These are phyloP conservation scores for Philaethria dido DNA, from an alignment of 2,888 invertebrate genomes.

Conservation along the genomic window DNA sequence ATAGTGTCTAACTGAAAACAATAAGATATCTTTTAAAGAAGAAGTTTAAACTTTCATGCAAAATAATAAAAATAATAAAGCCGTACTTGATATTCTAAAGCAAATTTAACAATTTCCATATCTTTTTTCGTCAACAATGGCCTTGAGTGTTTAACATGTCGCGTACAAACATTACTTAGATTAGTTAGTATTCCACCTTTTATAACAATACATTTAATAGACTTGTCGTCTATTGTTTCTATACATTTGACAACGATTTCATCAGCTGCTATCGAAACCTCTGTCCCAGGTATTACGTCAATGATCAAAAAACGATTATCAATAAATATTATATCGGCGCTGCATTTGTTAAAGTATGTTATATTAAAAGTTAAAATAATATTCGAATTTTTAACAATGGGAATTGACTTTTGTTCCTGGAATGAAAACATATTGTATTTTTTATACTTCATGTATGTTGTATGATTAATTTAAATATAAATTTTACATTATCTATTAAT, in stretches of 20 bases:
- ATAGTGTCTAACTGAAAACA: conserved; percentile 54
- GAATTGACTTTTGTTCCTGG: conserved; percentile 42
- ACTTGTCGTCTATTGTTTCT: conserved; percentile 49
- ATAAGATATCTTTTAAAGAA: neutral
- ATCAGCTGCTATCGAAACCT: conserved; percentile 55
- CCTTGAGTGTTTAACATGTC: conserved; percentile 52
- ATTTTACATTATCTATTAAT: conserved; percentile 42
- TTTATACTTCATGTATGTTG: neutral
- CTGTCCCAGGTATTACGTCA: conserved; percentile 51
- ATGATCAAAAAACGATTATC: conserved; percentile 55
- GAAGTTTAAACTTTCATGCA: neutral
- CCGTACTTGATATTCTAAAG: conserved; percentile 56
- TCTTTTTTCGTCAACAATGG: conserved; percentile 56
- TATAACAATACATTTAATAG: conserved; percentile 54
- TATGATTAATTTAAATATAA: neutral
- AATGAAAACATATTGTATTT: conserved; percentile 32
- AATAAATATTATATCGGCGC: conserved; percentile 54
- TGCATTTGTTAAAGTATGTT: conserved; percentile 54
- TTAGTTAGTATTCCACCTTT: conserved; percentile 51
- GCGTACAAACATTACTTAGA: conserved; percentile 52
- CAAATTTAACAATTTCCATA: conserved; percentile 56
- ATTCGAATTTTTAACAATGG: conserved; percentile 41
- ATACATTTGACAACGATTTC: conserved; percentile 53
- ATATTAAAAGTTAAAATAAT: conserved; percentile 51
- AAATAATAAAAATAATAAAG: neutral